These are phyloP conservation scores for Ligdia adustata DNA, from an alignment of 2,888 invertebrate genomes.

Conservation along the genomic window DNA sequence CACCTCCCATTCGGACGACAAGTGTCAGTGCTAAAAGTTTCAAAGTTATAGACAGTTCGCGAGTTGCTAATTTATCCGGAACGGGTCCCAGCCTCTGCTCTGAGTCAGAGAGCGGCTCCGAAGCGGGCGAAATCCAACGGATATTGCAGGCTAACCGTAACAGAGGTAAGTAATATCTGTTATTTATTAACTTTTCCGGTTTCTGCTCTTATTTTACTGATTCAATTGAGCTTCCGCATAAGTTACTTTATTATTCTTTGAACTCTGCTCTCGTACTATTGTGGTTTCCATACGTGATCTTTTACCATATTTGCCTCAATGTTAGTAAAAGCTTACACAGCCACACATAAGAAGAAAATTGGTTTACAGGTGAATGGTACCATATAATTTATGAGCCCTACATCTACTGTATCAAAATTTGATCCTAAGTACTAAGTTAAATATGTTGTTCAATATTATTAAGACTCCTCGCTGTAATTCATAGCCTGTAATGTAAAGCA, in stretches of 20 bases:
- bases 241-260: background rate
- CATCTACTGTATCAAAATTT: too few species aligned
- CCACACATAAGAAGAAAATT: too few species aligned
- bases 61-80: slow-evolving; percentile 36
- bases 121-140: slow-evolving; percentile 88
- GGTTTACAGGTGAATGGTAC: too few species aligned
- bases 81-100: slow-evolving; percentile 61
- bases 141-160: slow-evolving; percentile 74
- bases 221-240: background rate
- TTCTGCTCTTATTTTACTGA: background rate
- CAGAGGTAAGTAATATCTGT: slow-evolving; percentile 47
- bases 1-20: slow-evolving; percentile 67
- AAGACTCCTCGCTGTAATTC: too few species aligned
- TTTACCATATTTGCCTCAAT: too few species aligned
- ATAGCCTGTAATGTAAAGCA: too few species aligned
- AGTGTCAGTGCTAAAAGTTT: slow-evolving; percentile 56
- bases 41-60: slow-evolving; percentile 47
- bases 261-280: too few species aligned
- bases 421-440: too few species aligned
- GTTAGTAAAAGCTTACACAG: too few species aligned
- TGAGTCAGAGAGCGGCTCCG: slow-evolving; percentile 89
- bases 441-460: too few species aligned
- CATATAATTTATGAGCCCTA: too few species aligned
- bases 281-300: too few species aligned
- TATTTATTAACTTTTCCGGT: slow-evolving; percentile 12